These are phyloP conservation scores for Apogon talboti DNA, from an alignment of 2,797 vertebrate species.

Conservation along the genomic window DNA sequence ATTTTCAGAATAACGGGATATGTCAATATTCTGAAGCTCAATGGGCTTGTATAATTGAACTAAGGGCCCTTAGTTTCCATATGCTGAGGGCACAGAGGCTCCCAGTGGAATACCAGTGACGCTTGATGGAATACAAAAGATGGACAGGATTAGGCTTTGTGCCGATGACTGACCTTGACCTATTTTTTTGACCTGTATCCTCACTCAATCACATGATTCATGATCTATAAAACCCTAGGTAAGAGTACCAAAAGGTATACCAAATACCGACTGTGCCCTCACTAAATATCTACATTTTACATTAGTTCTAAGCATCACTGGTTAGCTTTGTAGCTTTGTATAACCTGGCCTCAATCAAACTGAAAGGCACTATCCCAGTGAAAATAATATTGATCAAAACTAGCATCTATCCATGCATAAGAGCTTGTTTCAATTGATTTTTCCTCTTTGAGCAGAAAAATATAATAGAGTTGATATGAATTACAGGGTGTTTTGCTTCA, in stretches of 20 bases:
- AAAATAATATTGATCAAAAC: conserved; percentile 85
- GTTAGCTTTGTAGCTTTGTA: conserved; percentile 53
- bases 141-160: conserved; percentile 73
- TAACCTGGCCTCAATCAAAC: conserved; percentile 78
- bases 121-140: conserved; percentile 78
- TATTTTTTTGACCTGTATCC: conserved; percentile 76
- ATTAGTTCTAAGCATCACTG: conserved; percentile 28
- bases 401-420: conserved; percentile 80
- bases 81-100: conserved; percentile 66
- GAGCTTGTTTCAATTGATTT: conserved; percentile 85
- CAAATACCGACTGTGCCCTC: conserved; percentile 53
- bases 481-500: conserved; percentile 88
- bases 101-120: conserved; percentile 76
- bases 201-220: conserved; percentile 76
- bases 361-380: conserved; percentile 78
- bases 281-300: conserved; percentile 54
- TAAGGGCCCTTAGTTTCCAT: conserved; percentile 75
- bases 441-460: conserved; percentile 79
- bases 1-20: conserved; percentile 76
- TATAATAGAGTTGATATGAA: conserved; percentile 83
- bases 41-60: conserved; percentile 80
- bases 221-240: conserved; percentile 65
- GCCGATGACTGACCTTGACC: conserved; percentile 84
- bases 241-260: conserved; percentile 55
- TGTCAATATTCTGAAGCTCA: conserved; percentile 81